Evolutionary conservation across 2,113 vertebrate species (phyloP).

Genomic region (Polyodon spathula): DNA sequence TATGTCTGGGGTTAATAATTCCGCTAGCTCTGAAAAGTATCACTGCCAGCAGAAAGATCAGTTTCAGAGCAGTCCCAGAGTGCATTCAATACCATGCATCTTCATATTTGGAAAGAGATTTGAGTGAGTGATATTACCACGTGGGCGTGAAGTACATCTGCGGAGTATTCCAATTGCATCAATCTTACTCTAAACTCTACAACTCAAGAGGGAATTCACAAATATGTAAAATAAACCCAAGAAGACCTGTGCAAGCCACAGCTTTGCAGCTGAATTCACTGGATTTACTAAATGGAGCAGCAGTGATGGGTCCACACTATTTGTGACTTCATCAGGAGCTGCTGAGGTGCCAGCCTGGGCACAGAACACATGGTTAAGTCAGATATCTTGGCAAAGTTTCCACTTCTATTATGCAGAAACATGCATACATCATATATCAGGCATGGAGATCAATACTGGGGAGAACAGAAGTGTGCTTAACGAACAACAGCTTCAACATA

Average conservation of each 20-base stretch:
- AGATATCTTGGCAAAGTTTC: too few species aligned
- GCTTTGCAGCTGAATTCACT: neutral
- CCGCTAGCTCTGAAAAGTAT: conserved; percentile 12
- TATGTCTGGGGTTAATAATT: conserved; percentile 25
- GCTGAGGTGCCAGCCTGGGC: too few species aligned
- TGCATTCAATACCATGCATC: conserved; percentile 16
- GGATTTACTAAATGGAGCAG: too few species aligned
- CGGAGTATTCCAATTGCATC: conserved; percentile 12
- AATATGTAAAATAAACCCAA: neutral
- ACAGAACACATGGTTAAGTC: too few species aligned
- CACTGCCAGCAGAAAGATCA: conserved; percentile 1
- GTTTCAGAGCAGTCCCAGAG: conserved; percentile 4
- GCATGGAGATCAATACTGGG: too few species aligned
- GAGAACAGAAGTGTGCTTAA: too few species aligned
- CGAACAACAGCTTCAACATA: too few species aligned
- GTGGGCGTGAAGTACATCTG: conserved; percentile 21
- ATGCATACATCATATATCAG: too few species aligned
- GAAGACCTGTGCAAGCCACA: neutral
- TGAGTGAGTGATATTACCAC: conserved; percentile 11
- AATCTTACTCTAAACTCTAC: conserved; percentile 14
- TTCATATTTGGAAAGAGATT: conserved; percentile 15
- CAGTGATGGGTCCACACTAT: too few species aligned
- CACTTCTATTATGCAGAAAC: too few species aligned
- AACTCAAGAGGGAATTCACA: conserved; percentile 1
- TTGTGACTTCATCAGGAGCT: too few species aligned